Percentiles rank a stretch among this genome's conserved stretches.
These are phyloP conservation scores for Lepidocyrtinus sp. DNA, from an alignment of 2,888 invertebrate species.

Conservation along the genomic window DNA sequence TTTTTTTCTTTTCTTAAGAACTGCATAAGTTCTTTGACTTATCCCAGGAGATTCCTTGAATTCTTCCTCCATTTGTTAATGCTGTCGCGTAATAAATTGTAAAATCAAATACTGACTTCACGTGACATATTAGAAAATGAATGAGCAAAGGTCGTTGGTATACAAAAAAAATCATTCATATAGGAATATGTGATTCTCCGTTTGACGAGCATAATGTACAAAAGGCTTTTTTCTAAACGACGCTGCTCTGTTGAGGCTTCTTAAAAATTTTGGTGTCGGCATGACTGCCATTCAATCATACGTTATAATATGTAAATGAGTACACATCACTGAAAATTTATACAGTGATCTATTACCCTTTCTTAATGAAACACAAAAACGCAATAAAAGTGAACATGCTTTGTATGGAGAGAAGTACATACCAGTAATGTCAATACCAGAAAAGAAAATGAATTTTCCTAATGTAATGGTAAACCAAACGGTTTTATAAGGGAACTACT, in stretches of 20 bases:
- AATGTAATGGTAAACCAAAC: too few relatives aligned
- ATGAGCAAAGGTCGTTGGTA: neutral
- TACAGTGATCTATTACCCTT: neutral
- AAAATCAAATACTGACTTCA: too few relatives aligned
- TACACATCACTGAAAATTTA: neutral
- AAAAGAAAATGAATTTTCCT: too few relatives aligned
- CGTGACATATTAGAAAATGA: too few relatives aligned
- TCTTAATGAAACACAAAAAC: neutral
- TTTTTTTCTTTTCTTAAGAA: too few relatives aligned
- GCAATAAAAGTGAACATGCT: neutral
- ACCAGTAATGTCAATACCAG: too few relatives aligned
- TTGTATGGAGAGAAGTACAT: neutral
- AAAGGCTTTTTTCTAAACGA: neutral
- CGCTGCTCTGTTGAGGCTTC: neutral
- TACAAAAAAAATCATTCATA: too few relatives aligned
- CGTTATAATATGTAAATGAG: neutral
- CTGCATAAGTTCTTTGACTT: too few relatives aligned
- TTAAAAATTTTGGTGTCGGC: neutral
- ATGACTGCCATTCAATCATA: neutral
- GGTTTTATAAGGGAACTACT: too few relatives aligned
- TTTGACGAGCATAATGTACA: neutral
- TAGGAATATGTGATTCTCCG: neutral
- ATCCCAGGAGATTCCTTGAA: too few relatives aligned
- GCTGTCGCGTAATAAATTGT: too few relatives aligned
- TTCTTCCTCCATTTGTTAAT: too few relatives aligned